Base-by-base conservation (phyloP, 2,113 vertebrate genomes). In the Neopipo cinnamomea region DNA sequence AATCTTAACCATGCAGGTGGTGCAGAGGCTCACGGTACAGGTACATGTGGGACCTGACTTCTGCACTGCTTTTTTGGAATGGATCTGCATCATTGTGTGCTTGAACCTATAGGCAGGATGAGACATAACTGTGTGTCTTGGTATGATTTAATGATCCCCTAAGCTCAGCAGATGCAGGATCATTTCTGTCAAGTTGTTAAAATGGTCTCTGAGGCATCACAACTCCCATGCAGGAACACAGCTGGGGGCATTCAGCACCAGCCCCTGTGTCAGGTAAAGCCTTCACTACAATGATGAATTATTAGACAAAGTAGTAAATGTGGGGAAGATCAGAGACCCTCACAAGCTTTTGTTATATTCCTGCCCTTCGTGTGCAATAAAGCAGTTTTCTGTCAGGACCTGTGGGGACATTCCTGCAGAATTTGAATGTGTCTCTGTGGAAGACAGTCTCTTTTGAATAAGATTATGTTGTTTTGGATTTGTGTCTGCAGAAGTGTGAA, bases 261-360 rank as follows among this genome's bases (percentile, higher is more conserved):
- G 81, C 72, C 70, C 96, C 88, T 63, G 85, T 96, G 49, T 49
- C 20, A 91, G 82, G 73, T 82, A 88, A 96, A 85, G 35, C 76
- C 82, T 95, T 71, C 58, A 83, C 66, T 94, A 81, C 80, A 87
- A 52, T 75, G 88, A 53, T 96, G 95, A 97, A 97, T 96, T 97
- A 97, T 94, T 75, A 94, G 93, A 68, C 62, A 75, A 87, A 94
- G 39, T 14, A 93, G 85, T 76, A 97, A 96, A 96, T 80, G 88
- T 91, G 79, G 88, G 61, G 42, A 91, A 93, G 87, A 97, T 91
- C 87, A 82, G 87, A 87, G 56, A 72, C 72, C 35, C 61, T 52
- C 33, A 50, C 37, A 82, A 85, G 61, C 73, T 94, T 95, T 91
- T 95, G 66, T 89, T 96, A 59, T 61, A 66, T 41, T 63, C 31